Conservation (phyloP, 53 echinoderm and acorn worm genomes). For the Temnopleurus reevesii region DNA sequence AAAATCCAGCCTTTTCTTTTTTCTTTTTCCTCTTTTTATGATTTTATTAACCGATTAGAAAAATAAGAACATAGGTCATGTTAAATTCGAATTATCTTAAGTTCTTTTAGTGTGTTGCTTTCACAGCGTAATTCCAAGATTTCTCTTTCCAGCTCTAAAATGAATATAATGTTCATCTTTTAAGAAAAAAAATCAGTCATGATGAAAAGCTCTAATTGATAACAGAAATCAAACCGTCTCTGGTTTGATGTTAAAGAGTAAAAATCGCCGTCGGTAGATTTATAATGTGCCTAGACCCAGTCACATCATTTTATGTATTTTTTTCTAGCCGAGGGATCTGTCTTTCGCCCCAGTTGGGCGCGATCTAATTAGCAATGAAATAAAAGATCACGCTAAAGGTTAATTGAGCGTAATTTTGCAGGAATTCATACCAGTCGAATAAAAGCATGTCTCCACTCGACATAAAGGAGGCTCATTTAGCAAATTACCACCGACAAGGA, state of each 20-base stretch:
- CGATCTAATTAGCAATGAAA: constrained; percentile 26
- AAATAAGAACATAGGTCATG: too few species aligned
- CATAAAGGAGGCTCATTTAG: neutral
- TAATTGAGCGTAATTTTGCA: neutral
- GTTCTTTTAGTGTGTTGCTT: too few species aligned
- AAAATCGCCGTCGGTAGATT: neutral
- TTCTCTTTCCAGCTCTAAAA: too few species aligned
- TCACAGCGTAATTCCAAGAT: too few species aligned
- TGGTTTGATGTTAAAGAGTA: neutral
- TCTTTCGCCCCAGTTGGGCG: constrained; percentile 1
- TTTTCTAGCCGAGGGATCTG: neutral
- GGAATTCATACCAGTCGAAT: neutral
- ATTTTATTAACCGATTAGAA: too few species aligned
- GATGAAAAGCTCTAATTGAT: neutral
- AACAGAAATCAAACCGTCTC: neutral
- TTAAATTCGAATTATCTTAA: too few species aligned
- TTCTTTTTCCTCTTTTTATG: too few species aligned
- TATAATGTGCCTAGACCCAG: neutral
- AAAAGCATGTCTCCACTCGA: neutral
- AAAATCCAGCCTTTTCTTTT: too few species aligned
- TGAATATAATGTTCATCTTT: too few species aligned
- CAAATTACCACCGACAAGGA: too few species aligned
- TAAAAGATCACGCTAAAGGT: constrained; percentile 12
- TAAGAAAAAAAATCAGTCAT: too few species aligned
- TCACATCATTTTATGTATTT: neutral